Conservation (phyloP, 1,140 invertebrate species). For the Latrodectus geometricus region DNA sequence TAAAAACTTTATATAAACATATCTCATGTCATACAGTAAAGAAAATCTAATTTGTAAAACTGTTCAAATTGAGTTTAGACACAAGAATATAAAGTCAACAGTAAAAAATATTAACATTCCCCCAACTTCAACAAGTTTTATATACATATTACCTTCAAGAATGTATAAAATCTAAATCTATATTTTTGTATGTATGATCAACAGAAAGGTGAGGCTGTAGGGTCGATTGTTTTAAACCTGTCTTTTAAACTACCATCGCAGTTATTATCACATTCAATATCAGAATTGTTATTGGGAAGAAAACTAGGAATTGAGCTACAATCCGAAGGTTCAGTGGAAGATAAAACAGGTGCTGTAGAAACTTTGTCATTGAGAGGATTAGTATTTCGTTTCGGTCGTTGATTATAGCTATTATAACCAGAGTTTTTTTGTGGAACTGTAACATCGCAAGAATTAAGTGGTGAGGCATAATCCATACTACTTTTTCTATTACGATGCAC, state of each 20-base stretch:
- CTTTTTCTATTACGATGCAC: slow-evolving; percentile 57
- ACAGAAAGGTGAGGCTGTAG: slow-evolving; percentile 61
- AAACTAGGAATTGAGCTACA: slow-evolving; percentile 26
- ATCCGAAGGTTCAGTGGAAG: background rate
- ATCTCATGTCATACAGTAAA: too few species aligned
- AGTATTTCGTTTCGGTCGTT: slow-evolving; percentile 39
- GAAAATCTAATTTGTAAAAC: too few species aligned
- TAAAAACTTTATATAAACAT: too few species aligned
- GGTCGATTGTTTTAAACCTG: slow-evolving; percentile 61
- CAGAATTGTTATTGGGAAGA: slow-evolving; percentile 41
- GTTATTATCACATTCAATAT: slow-evolving; percentile 55
- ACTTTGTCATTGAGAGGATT: background rate
- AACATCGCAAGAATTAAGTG: slow-evolving; percentile 58
- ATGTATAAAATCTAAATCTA: too few species aligned
- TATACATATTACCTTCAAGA: too few species aligned
- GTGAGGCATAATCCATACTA: slow-evolving; percentile 62
- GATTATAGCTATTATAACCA: slow-evolving; percentile 56
- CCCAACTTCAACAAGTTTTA: background rate
- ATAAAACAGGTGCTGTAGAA: background rate
- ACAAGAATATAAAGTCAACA: background rate
- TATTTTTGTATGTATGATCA: background rate
- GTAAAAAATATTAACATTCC: background rate
- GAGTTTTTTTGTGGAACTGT: background rate
- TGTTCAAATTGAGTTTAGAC: too few species aligned
- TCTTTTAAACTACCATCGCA: slow-evolving; percentile 55